Evolutionary conservation across 2,797 vertebrate genomes (phyloP).

Genomic region (Astyanax mexicanus): DNA sequence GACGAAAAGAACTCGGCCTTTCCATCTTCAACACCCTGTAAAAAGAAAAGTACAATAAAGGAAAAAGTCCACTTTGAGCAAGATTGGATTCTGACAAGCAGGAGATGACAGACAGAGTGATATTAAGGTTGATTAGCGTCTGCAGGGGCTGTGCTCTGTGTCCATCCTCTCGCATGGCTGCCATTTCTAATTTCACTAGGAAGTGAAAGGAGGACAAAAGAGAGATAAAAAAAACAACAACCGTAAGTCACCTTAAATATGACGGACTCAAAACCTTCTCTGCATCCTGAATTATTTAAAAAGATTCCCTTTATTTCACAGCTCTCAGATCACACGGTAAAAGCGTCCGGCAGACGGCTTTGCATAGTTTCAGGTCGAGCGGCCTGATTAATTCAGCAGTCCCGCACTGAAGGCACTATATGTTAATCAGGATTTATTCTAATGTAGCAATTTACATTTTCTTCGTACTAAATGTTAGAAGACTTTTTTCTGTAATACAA

Average conservation of each 20-base stretch:
- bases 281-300: neutral
- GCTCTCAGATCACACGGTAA: neutral
- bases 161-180: neutral
- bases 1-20: neutral
- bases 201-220: neutral
- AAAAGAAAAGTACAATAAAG: neutral
- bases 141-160: neutral
- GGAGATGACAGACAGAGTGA: neutral
- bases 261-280: neutral
- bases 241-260: neutral
- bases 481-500: neutral
- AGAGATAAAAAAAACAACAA: neutral
- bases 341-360: neutral
- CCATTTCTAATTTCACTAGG: neutral
- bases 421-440: conserved; percentile 8
- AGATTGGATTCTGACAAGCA: neutral
- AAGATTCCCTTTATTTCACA: neutral
- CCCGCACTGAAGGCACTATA: neutral
- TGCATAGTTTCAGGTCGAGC: neutral
- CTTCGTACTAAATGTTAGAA: neutral
- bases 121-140: neutral
- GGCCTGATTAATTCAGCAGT: neutral
- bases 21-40: neutral
- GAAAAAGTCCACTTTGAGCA: neutral
- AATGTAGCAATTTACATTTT: neutral